Evolutionary conservation across 2,888 invertebrate genomes (phyloP).

Genomic region (Leucoma salicis): DNA sequence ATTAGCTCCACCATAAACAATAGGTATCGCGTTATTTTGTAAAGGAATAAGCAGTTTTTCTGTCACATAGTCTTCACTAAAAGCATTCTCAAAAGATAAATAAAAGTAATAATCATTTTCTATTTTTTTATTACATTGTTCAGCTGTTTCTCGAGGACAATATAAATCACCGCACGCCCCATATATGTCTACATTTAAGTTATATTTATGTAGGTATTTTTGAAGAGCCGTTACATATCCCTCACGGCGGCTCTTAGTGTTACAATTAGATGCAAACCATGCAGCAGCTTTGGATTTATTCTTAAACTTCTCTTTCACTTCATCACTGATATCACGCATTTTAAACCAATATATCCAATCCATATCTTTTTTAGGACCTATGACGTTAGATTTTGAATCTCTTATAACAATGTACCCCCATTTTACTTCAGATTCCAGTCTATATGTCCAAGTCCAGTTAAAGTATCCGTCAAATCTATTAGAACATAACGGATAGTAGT

Average conservation of each 20-base stretch:
- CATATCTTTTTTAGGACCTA: slow-evolving; percentile 57
- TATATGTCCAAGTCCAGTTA: slow-evolving; percentile 71
- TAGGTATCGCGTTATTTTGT: slow-evolving; percentile 81
- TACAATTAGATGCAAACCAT: slow-evolving; percentile 47
- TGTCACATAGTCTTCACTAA: slow-evolving; percentile 57
- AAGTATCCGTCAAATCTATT: slow-evolving; percentile 49
- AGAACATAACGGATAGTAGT: slow-evolving; percentile 52
- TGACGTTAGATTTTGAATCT: slow-evolving; percentile 40
- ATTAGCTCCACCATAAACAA: slow-evolving; percentile 85
- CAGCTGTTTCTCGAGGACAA: slow-evolving; percentile 32
- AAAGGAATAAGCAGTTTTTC: slow-evolving; percentile 53
- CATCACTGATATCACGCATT: slow-evolving; percentile 43
- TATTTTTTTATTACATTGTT: slow-evolving; percentile 43
- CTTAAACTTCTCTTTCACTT: slow-evolving; percentile 38
- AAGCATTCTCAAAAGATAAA: slow-evolving; percentile 60
- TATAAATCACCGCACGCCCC: slow-evolving; percentile 30
- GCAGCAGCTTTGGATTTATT: slow-evolving; percentile 41
- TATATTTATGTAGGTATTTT: slow-evolving; percentile 21
- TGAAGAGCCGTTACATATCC: slow-evolving; percentile 13
- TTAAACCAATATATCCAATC: slow-evolving; percentile 48
- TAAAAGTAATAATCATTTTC: slow-evolving; percentile 49
- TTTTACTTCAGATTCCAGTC: slow-evolving; percentile 52
- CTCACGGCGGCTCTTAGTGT: slow-evolving; percentile 27
- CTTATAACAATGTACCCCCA: slow-evolving; percentile 62
- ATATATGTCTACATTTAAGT: slow-evolving; percentile 28